Conservation (phyloP, 2,113 vertebrate species). For the Danionella cerebrum region DNA sequence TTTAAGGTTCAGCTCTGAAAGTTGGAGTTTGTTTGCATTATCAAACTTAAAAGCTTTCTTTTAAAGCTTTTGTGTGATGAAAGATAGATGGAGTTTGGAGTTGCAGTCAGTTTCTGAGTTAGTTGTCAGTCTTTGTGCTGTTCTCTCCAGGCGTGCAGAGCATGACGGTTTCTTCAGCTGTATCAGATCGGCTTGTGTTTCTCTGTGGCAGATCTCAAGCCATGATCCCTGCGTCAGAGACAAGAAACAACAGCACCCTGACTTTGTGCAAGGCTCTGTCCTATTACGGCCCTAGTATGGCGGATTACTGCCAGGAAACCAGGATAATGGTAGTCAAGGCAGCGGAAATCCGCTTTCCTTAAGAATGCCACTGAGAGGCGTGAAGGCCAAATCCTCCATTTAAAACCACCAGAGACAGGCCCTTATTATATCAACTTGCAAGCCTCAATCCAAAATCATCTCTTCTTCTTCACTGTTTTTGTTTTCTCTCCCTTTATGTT, state of each 20-base stretch:
- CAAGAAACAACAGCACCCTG: conserved; percentile 8
- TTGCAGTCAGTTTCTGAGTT: no score
- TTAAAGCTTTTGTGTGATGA: no score
- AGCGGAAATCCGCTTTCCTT: conserved; percentile 40
- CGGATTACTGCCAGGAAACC: conserved; percentile 33
- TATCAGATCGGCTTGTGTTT: conserved; percentile 13
- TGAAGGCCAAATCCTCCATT: conserved; percentile 41
- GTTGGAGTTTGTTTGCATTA: not conserved
- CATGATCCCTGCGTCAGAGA: conserved; percentile 1
- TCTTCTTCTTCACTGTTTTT: not conserved
- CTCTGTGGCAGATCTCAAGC: conserved; percentile 15
- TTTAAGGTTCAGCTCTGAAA: not conserved
- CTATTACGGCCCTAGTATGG: conserved; percentile 32
- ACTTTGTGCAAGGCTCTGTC: conserved; percentile 14
- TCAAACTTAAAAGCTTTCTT: no score
- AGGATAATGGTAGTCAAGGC: conserved; percentile 40
- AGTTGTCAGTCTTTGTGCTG: not conserved
- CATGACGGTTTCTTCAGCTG: conserved; percentile 9
- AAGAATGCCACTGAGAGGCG: conserved; percentile 33
- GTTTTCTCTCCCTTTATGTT: not conserved
- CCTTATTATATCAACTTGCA: conserved; percentile 30
- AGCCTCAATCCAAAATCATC: conserved; percentile 3
- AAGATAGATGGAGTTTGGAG: not conserved
- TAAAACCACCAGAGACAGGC: conserved; percentile 27
- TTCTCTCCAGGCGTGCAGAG: not conserved